These are phyloP conservation scores for Sesamia nonagrioides DNA, from an alignment of 1,140 invertebrate genomes.

Conservation along the genomic window DNA sequence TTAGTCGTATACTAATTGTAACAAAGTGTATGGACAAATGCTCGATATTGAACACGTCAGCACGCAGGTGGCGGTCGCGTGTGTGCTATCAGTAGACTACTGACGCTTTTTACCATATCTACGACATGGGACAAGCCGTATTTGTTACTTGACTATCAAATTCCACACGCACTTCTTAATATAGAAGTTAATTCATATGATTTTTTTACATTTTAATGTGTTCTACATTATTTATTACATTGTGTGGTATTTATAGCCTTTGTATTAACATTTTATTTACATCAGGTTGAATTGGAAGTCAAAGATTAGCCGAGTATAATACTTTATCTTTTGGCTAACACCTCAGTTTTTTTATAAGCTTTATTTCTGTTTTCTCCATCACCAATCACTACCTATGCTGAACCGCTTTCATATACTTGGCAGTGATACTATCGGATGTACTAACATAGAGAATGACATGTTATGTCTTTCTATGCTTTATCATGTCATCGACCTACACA, in stretches of 20 bases:
- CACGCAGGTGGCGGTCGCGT: constrained; percentile 49
- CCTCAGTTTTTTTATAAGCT: no score
- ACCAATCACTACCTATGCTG: no score
- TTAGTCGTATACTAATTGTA: constrained; percentile 3
- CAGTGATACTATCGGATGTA: no score
- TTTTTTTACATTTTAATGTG: constrained; percentile 5
- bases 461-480: no score
- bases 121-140: constrained; percentile 43
- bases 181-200: constrained; percentile 5
- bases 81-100: constrained; percentile 64
- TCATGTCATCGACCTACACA: neutral
- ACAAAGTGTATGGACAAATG: constrained; percentile 28
- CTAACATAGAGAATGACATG: no score
- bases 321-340: no score
- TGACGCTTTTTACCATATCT: constrained; percentile 63
- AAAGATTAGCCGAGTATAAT: no score
- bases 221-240: neutral
- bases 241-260: no score
- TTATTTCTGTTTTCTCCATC: no score
- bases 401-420: no score
- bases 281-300: no score
- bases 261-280: no score
- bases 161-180: constrained; percentile 17
- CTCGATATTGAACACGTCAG: neutral
- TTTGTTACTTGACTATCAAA: constrained; percentile 19